Evolutionary conservation across 1,140 invertebrate genomes (phyloP), one percentile per base, ranked within the genome.

Genomic region (Zeugodacus cucurbitae): DNA sequence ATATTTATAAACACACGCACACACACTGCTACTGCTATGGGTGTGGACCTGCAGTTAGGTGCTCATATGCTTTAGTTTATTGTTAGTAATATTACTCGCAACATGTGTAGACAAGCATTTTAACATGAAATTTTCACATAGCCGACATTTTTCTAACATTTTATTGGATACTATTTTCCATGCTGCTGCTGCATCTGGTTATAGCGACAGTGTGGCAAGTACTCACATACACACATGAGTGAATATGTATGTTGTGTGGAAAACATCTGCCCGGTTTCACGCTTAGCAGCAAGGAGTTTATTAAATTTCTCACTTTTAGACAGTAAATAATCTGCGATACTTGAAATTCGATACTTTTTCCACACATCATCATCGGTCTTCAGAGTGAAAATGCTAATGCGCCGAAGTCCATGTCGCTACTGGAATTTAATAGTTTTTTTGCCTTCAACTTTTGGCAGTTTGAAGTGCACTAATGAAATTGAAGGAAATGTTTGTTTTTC

Each of bases 31-130:
- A 5, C 3, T 78, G 37, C 3, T 78, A 20, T 78, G 34, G 0
- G 14, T 78, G n/a, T 44, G 20, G 32, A 29, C 32, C 26, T 41
- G 22, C 70, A 22, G 22, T 22, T 74, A 37, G 37, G 74, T 82
- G 34, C 41, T 82, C 41, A 82, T 82, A 82, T 48, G 41, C 14
- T 82, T 48, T 82, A 82, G 74, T 82, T 82, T 82, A 82, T 48
- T 82, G 74, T 82, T 54, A 82, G 74, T 82, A 82, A 82, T 82
- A 82, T 82, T 82, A 48, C 74, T 82, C 41, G 74, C 74, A 82
- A 82, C 74, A 82, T 82, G 74, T 82, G 74, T 82, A 82, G 74
- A 82, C 74, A 82, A 82, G 74, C 74, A 48, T 82, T 82, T 82
- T 82, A 82, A 82, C 74, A 82, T 14, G 74, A 54, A 48, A 82